phyloP scores from a whole-genome alignment of 2,888 invertebrate genomes.

The Chrysolina oricalcia region DNA sequence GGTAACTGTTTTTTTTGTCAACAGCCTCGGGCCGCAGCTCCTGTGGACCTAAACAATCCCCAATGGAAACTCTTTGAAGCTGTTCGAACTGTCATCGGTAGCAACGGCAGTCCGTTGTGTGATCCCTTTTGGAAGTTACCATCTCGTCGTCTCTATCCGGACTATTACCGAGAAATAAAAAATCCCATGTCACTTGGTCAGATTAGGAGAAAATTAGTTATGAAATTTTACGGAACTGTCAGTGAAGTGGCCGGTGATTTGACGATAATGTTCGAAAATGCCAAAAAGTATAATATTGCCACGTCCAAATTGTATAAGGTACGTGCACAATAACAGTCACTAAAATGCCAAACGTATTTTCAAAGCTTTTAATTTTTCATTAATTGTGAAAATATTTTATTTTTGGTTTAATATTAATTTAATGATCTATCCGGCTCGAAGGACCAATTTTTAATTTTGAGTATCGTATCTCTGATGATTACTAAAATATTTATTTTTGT shows the following conservation, averaged over 20 bases:
- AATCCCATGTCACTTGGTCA: constrained; percentile 95
- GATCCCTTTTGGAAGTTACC: constrained; percentile 96
- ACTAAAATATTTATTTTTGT: too few relatives aligned
- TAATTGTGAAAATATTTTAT: too few relatives aligned
- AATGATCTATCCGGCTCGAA: too few relatives aligned
- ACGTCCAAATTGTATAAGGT: constrained; percentile 88
- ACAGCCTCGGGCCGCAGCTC: constrained; percentile 27
- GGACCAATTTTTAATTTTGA: too few relatives aligned
- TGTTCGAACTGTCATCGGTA: constrained; percentile 79
- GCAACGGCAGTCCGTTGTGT: constrained; percentile 84
- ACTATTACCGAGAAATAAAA: constrained; percentile 97
- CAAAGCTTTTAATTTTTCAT: too few relatives aligned
- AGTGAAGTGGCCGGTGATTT: constrained; percentile 94
- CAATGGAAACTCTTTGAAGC: constrained; percentile 94
- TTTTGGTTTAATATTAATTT: too few relatives aligned
- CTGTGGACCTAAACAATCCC: constrained; percentile 79
- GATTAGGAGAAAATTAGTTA: constrained; percentile 88
- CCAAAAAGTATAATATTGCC: constrained; percentile 89
- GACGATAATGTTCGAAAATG: constrained; percentile 98
- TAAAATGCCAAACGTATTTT: too few relatives aligned
- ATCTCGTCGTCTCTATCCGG: constrained; percentile 92
- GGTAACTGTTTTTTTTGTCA: not conserved
- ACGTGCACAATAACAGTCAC: constrained; percentile 49
- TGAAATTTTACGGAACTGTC: constrained; percentile 87
- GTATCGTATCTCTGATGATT: too few relatives aligned